These are phyloP conservation scores for Aphelinus certus DNA, from an alignment of 1,140 invertebrate genomes.

Conservation along the genomic window DNA sequence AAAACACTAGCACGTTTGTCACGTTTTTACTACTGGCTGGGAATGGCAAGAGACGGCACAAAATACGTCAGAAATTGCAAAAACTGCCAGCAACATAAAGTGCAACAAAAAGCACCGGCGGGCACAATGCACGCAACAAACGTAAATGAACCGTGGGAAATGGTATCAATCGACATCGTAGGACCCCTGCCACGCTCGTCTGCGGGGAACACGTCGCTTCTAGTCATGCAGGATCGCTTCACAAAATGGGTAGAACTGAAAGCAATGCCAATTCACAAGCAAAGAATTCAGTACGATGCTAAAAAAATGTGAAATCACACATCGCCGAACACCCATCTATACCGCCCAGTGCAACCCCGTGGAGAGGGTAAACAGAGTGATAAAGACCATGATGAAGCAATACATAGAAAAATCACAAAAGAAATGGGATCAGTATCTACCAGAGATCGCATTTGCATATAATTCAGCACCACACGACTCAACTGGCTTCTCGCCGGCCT, in stretches of 20 bases:
- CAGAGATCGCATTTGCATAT: slow-evolving; percentile 57
- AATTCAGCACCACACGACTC: slow-evolving; percentile 56
- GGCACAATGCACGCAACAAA: background rate
- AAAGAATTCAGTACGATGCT: background rate
- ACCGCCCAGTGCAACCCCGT: too few relatives aligned
- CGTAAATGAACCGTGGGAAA: slow-evolving; percentile 19
- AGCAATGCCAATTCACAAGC: slow-evolving; percentile 10
- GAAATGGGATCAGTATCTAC: slow-evolving; percentile 41
- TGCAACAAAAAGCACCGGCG: background rate
- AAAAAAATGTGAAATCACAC: slow-evolving; percentile 31
- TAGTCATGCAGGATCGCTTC: slow-evolving; percentile 37
- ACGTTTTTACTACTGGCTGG: slow-evolving; percentile 31
- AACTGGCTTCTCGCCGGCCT: slow-evolving; percentile 59
- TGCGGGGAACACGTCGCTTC: background rate
- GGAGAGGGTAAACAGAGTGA: too few relatives aligned
- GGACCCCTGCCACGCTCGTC: slow-evolving; percentile 2
- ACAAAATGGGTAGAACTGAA: background rate
- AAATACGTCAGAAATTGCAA: background rate
- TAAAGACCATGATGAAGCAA: too few relatives aligned
- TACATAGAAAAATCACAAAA: too few relatives aligned
- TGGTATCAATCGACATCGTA: slow-evolving; percentile 21
- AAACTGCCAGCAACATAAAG: background rate
- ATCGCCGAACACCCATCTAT: slow-evolving; percentile 50
- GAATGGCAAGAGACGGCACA: background rate
- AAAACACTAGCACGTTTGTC: too few relatives aligned